Conservation (phyloP, 1,140 invertebrate genomes). For the Leptonema lineaticorne region DNA sequence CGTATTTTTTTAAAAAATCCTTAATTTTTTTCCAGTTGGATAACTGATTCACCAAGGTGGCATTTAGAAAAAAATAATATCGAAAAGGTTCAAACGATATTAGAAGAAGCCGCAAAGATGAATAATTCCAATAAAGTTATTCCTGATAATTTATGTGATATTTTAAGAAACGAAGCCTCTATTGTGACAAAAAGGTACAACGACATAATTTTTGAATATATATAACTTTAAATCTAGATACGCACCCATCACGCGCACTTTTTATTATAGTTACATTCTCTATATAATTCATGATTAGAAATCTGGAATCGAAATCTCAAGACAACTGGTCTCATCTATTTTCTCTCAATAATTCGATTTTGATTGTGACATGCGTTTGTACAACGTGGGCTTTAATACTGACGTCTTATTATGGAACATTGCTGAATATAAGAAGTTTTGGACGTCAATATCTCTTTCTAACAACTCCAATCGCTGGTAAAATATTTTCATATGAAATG, state of each 20-base stretch:
- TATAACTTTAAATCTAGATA: neutral
- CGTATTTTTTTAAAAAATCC: conserved; percentile 5
- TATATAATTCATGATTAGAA: conserved; percentile 7
- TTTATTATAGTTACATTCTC: neutral
- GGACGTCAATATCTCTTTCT: conserved; percentile 49
- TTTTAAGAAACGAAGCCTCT: conserved; percentile 47
- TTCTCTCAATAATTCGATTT: conserved; percentile 45
- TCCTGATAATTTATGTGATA: conserved; percentile 47
- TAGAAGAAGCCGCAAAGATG: conserved; percentile 46
- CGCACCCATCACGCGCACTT: neutral
- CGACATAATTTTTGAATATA: neutral
- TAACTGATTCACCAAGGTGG: conserved; percentile 52
- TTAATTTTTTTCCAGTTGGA: conserved; percentile 45
- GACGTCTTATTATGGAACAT: conserved; percentile 50
- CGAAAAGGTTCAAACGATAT: conserved; percentile 45
- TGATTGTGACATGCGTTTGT: conserved; percentile 47
- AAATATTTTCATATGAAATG: conserved; percentile 46
- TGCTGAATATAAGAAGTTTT: conserved; percentile 51
- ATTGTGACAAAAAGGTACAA: neutral
- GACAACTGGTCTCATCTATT: conserved; percentile 47
- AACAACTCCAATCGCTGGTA: conserved; percentile 51
- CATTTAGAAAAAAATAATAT: conserved; percentile 45
- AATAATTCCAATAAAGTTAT: conserved; percentile 48
- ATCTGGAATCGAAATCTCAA: conserved; percentile 43
- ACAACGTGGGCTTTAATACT: conserved; percentile 50